phyloP scores from a whole-genome alignment of 2,888 invertebrate species.

The Troglohyphantes excavatus region DNA sequence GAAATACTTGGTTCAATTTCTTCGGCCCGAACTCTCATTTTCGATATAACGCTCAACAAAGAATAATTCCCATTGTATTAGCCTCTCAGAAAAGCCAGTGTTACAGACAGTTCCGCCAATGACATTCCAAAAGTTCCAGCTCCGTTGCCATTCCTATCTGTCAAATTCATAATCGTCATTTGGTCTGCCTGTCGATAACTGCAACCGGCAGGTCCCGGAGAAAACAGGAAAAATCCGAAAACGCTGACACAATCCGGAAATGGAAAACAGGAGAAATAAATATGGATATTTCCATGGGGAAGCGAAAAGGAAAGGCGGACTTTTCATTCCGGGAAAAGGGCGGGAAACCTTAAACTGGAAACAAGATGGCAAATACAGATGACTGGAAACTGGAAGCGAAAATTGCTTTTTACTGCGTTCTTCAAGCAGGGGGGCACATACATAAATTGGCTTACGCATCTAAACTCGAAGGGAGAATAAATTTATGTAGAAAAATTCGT shows the following conservation, averaged over 20 bases:
- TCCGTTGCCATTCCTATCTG: slow-evolving; percentile 33
- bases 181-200: slow-evolving; percentile 44
- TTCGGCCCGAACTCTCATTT: too few relatives aligned
- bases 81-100: background rate
- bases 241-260: slow-evolving; percentile 64
- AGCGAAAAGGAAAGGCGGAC: background rate
- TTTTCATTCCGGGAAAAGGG: slow-evolving; percentile 11
- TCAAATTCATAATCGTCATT: slow-evolving; percentile 62
- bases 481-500: background rate
- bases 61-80: too few relatives aligned
- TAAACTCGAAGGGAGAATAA: slow-evolving; percentile 10
- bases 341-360: slow-evolving; percentile 33
- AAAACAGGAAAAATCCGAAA: slow-evolving; percentile 31
- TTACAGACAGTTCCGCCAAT: background rate
- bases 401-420: slow-evolving; percentile 36
- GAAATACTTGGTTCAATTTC: too few relatives aligned
- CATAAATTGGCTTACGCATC: slow-evolving; percentile 19
- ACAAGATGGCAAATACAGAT: slow-evolving; percentile 55
- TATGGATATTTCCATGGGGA: slow-evolving; percentile 55
- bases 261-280: slow-evolving; percentile 64
- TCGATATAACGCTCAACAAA: too few relatives aligned
- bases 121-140: background rate
- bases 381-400: slow-evolving; percentile 47
- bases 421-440: background rate
- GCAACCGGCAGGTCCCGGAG: slow-evolving; percentile 58